These are phyloP conservation scores for Actenoides lindsayi DNA, from an alignment of 2,113 vertebrate genomes.

Conservation along the genomic window DNA sequence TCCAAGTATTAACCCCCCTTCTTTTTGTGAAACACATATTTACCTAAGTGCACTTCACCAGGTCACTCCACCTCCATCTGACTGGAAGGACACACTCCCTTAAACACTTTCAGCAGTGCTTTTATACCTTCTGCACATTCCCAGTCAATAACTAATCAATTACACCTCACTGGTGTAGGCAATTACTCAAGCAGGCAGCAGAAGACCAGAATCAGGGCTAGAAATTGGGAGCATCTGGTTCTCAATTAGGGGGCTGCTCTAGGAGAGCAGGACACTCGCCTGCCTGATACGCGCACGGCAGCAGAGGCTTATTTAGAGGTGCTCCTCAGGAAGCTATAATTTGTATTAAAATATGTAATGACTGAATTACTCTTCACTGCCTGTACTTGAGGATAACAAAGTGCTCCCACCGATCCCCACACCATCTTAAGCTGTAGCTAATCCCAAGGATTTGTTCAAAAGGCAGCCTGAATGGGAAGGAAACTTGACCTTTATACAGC, in stretches of 20 bases:
- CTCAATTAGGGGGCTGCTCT: background rate
- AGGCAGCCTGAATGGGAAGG: background rate
- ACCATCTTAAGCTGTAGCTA: background rate
- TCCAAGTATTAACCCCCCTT: background rate
- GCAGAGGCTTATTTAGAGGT: conserved; percentile 32
- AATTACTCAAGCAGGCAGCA: background rate
- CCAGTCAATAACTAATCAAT: conserved; percentile 9
- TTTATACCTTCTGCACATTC: background rate
- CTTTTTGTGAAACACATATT: background rate
- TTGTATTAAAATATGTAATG: conserved; percentile 51
- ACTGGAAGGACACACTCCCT: background rate
- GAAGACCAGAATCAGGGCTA: background rate
- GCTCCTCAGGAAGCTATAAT: conserved; percentile 36
- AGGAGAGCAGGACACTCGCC: background rate
- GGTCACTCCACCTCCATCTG: background rate
- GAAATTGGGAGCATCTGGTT: conserved; percentile 10
- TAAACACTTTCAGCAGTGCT: background rate
- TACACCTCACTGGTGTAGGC: background rate
- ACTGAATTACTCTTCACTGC: conserved; percentile 9
- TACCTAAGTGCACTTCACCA: background rate
- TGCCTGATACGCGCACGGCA: background rate
- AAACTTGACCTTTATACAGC: background rate
- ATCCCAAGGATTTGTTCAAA: background rate
- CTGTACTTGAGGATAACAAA: background rate
- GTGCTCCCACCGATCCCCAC: background rate